Base-by-base conservation (phyloP, 2,888 invertebrate genomes). In the Ypsolopha scabrella region DNA sequence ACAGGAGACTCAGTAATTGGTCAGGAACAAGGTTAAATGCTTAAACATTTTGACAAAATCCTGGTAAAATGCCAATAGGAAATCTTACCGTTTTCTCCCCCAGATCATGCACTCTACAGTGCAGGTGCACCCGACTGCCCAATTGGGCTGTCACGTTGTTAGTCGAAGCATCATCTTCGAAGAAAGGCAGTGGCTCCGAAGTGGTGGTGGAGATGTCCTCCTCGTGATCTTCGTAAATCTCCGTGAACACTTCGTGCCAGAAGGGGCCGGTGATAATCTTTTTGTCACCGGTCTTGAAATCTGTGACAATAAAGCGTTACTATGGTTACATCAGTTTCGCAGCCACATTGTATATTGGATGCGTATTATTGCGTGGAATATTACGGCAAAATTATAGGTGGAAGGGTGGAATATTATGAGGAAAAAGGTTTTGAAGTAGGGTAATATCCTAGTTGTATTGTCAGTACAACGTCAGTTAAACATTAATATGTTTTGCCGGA, bases 61-160 rank as follows among this genome's bases (percentile, higher is more conserved):
- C 4, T 2, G 24, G 2, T 3, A 24, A 24, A 24, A 24, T 3
- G 4, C 24, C 24, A 24, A 13, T 1, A 50, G 37, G 38, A 7
- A 48, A 48, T 72, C 88, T 87, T 59, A 91, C 91, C 66, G 91
- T 91, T 72, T 91, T 92, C 58, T 92, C 92, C 38, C 91, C 90
- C 54, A 92, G 75, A 58, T 91, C 91, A 61, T 91, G 91, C 34
- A 92, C 91, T 55, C 89, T 79, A 64, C 92, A 92, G 61, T 92
- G 91, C 50, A 92, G 70, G 57, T 90, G 86, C 6, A 92, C 90
- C 36, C 88, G 86, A 51, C 88, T 89, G 4, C 90, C 90, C 8
- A 92, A 68, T 64, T 92, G 92, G 0, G 91, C 89, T 9, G 92
- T 92, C 60, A 92, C 88, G 64, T 92, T 92, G 66, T 91, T 91